Conservation (phyloP, 2,888 invertebrate genomes). For the Thymelicus sylvestris region DNA sequence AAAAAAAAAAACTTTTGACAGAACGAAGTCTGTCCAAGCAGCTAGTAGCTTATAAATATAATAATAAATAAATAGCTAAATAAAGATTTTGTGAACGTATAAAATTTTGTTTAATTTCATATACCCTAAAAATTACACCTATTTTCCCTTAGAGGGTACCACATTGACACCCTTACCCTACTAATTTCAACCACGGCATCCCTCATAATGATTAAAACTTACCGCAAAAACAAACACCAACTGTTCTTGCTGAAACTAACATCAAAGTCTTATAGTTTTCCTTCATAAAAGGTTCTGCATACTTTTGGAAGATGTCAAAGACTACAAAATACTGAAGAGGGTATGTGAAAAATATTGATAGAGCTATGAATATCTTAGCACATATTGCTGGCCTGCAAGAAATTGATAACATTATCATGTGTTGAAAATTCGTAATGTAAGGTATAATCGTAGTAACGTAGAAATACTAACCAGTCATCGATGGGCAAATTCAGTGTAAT, state of each 20-base stretch:
- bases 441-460: neutral
- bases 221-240: conserved; percentile 76
- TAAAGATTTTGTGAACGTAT: no score
- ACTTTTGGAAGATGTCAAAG: conserved; percentile 93
- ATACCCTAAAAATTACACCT: no score
- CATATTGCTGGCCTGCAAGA: conserved; percentile 88
- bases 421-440: neutral
- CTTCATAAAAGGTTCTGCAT: conserved; percentile 88
- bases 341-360: conserved; percentile 96
- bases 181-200: no score
- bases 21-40: no score
- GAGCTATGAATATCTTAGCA: conserved; percentile 93
- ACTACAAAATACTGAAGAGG: conserved; percentile 97
- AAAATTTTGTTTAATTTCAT: no score
- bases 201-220: conserved; percentile 42
- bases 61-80: no score
- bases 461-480: conserved; percentile 82
- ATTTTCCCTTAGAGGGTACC: no score
- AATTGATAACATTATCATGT: conserved; percentile 10
- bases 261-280: conserved; percentile 56
- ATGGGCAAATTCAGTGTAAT: conserved; percentile 94
- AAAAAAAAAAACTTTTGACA: no score
- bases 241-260: conserved; percentile 59
- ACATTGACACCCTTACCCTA: no score
- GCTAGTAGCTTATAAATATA: no score